Evolutionary conservation across 1,140 invertebrate species (phyloP).

Genomic region (Lucilia cuprina): DNA sequence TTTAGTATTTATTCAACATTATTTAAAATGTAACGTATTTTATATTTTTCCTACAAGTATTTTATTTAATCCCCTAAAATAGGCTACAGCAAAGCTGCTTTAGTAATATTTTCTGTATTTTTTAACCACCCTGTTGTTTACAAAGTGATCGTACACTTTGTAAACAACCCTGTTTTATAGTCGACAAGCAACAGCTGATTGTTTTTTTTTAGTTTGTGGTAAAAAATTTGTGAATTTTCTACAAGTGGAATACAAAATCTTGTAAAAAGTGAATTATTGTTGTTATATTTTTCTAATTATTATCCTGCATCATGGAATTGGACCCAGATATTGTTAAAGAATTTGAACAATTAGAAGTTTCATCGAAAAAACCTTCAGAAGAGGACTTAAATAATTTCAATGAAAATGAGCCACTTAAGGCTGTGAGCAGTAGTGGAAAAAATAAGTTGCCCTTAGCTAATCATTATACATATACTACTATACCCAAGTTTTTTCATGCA

Average conservation of each 20-base stretch:
- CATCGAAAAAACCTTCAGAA: slow-evolving; percentile 28
- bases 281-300: no score
- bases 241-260: no score
- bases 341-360: slow-evolving; percentile 41
- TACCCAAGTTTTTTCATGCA: slow-evolving; percentile 83
- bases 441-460: background rate
- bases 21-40: no score
- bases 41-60: no score
- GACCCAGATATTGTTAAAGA: slow-evolving; percentile 44
- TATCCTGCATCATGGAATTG: slow-evolving; percentile 43
- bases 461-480: slow-evolving; percentile 61
- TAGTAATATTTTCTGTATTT: no score
- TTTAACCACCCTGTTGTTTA: no score
- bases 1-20: no score
- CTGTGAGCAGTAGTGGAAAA: background rate
- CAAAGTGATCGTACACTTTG: no score
- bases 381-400: slow-evolving; percentile 43
- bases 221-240: background rate
- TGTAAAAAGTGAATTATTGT: no score
- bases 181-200: slow-evolving; percentile 15
- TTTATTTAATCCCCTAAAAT: no score
- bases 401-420: slow-evolving; percentile 36
- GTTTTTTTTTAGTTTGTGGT: background rate
- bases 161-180: background rate
- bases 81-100: no score